Base-by-base conservation (phyloP, 2,113 vertebrate species). In the Oophaga pumilio region DNA sequence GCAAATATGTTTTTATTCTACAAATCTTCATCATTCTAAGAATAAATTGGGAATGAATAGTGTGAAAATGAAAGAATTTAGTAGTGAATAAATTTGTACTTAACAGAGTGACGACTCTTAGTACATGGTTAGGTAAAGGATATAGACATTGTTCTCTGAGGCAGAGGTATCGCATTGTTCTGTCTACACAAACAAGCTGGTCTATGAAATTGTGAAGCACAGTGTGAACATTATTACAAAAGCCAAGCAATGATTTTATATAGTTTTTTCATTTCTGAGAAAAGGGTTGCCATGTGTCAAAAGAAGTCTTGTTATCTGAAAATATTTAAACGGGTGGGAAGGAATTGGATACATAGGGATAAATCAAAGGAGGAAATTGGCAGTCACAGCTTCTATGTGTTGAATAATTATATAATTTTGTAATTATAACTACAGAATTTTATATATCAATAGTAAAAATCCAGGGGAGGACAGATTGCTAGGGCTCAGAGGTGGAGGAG, bases 11-110 rank as follows among this genome's bases (percentile, higher is more conserved):
- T 74, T 74, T 80, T 57, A 66, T 66, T 49, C 20, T 73, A 1
- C 10, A 81, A 33, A 82, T 81, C 66, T 81, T 86, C 49, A 68
- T 20, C 49, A 24, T 26, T 13, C 22, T 62, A 33, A 60, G 43
- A 87, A 60, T 81, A 73, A 74, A 74, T 73, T 87, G 66, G 49
- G 14, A 73, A 50, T 79, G 57, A 73, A 80, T 15, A 14, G 85
- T 50, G 49, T 87, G 76, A 59, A 59, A 87, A 82, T 74, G 64
- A 43, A 82, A 81, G 52, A 82, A 82, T 82, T 87, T 73, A 60
- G 56, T 56, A 81, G 77, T 81, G 78, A 87, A 60, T 87, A 87
- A 74, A 87, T 82, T 82, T 87, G 77, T 74, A 53, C 20, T 82
- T 73, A 69, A 53, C 62, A 56, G 53, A 87, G 66, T 81, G 85